Conservation (phyloP, 2,113 vertebrate species). For the Alligator mississippiensis region DNA sequence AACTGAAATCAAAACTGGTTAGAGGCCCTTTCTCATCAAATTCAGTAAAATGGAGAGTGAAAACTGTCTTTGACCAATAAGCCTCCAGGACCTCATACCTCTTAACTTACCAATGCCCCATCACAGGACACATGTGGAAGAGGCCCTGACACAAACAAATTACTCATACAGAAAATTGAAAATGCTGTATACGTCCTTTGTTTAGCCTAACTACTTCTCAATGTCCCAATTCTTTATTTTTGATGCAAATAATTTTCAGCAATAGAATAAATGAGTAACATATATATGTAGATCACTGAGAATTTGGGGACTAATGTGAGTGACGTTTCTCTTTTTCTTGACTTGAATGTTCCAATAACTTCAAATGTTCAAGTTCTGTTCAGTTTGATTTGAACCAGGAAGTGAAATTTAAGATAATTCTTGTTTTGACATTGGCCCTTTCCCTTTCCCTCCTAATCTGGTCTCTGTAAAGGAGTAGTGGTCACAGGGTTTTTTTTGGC, state of each 20-base stretch:
- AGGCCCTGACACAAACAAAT: not conserved
- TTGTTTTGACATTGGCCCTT: not conserved
- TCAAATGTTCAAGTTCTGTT: not conserved
- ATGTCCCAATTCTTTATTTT: not conserved
- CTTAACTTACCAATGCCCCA: not conserved
- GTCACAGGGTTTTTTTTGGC: too few relatives aligned
- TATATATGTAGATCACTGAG: not conserved
- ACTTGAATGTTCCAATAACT: not conserved
- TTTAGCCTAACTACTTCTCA: not conserved
- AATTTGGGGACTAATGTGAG: not conserved
- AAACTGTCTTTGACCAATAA: not conserved
- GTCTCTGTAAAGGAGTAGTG: not conserved
- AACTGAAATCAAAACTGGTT: not conserved
- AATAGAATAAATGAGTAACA: not conserved
- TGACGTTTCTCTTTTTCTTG: not conserved
- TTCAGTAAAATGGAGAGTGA: not conserved
- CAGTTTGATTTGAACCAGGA: slow-evolving; percentile 14
- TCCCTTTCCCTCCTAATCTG: not conserved
- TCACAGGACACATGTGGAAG: not conserved
- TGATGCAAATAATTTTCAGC: not conserved
- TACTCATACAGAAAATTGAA: not conserved
- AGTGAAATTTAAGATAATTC: not conserved
- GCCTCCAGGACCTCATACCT: not conserved
- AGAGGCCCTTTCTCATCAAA: not conserved
- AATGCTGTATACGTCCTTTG: not conserved